Evolutionary conservation across 1,140 invertebrate species (phyloP), one percentile per base, ranked within the genome.

Genomic region (Aradophagus sp.): DNA sequence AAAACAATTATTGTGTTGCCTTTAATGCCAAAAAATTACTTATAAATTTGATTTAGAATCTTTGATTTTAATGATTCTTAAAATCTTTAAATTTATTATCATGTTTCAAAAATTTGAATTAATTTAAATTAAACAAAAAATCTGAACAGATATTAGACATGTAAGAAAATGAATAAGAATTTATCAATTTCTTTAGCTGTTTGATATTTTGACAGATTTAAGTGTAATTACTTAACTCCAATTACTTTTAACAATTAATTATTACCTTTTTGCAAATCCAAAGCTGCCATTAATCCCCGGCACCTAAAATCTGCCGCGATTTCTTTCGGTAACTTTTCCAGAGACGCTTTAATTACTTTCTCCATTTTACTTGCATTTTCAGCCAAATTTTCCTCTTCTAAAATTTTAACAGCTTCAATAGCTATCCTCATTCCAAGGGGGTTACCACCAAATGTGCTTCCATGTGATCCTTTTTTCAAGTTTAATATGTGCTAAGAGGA

Each of bases 391-490:
- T 95, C 94, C 66, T 94, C 92, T 73, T 91, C 86, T 15, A 95
- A 42, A 2, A 89, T 83, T 65, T 87, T 83, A 0, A 90, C 75
- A 0, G 89, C 88, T 31, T 88, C 87, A 15, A 89, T 77, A 1
- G 87, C 87, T 2, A 95, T 89, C 80, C 87, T 88, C 73, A 90
- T 92, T 6, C 90, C 93, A 7, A 96, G 79, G 1, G 94, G 93
- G 86, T 94, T 95, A 7, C 94, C 94, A 11, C 94, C 94, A 77
- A 92, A 95, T 1, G 94, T 95, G 2, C 93, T 94, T 17, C 94
- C 93, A 79, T 96, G 93, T 44, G 91, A 88, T 17, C 93, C 93
- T n/a, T 92, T 91, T 65, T 90, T 87, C 32, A 95, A 89, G 20
- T 87, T 88, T n/a, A 91, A 67, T 88, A 94, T 93, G 10, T 94